Conservation (phyloP, 1,140 invertebrate species). For the Dreissena rostriformis region DNA sequence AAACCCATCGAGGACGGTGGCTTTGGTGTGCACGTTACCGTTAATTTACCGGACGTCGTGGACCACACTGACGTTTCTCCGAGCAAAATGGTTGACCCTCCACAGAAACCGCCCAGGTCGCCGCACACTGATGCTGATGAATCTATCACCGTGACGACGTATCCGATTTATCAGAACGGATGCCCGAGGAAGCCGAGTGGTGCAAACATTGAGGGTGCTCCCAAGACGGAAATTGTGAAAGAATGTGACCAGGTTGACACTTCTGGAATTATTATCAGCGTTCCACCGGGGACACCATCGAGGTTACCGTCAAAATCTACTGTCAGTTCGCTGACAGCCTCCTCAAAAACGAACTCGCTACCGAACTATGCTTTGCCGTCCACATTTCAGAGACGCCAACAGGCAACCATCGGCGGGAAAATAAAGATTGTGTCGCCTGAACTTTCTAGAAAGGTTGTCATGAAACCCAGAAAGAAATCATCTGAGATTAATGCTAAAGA, state of each 20-base stretch:
- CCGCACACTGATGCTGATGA: slow-evolving; percentile 34
- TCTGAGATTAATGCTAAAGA: slow-evolving; percentile 62
- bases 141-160: slow-evolving; percentile 15
- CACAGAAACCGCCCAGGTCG: slow-evolving; percentile 72
- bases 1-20: not conserved
- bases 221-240: slow-evolving; percentile 1
- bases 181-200: slow-evolving; percentile 58
- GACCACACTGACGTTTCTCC: slow-evolving; percentile 58
- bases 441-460: slow-evolving; percentile 56
- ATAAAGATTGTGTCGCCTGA: slow-evolving; percentile 74
- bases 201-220: not conserved
- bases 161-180: slow-evolving; percentile 72
- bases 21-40: not conserved
- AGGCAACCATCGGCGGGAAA: slow-evolving; percentile 46
- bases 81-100: slow-evolving; percentile 70
- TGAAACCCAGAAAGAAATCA: slow-evolving; percentile 62
- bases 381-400: slow-evolving; percentile 2
- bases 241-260: slow-evolving; percentile 44
- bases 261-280: not conserved
- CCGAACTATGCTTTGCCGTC: slow-evolving; percentile 38
- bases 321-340: not conserved
- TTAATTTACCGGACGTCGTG: slow-evolving; percentile 66
- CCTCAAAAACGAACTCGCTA: slow-evolving; percentile 20
- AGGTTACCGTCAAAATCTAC: slow-evolving; percentile 1
- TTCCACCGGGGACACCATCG: not conserved